Evolutionary conservation across 2,113 vertebrate species (phyloP).

Genomic region (Hoplias malabaricus): DNA sequence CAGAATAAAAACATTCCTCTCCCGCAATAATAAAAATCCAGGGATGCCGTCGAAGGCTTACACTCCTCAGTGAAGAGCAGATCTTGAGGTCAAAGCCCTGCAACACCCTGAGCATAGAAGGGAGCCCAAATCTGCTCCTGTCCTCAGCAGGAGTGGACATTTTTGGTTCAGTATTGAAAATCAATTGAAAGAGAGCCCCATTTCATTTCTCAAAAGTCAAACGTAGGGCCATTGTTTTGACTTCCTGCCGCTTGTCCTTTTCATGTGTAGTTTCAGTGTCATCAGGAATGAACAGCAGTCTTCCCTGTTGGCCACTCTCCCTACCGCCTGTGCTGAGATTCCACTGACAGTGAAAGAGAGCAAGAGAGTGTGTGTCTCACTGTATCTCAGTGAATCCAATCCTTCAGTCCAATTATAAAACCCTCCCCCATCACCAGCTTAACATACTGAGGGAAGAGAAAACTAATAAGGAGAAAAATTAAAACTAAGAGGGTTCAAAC

Average conservation of each 20-base stretch:
- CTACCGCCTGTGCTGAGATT: neutral
- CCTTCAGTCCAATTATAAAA: too few relatives aligned
- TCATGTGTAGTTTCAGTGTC: neutral
- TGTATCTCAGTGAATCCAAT: too few relatives aligned
- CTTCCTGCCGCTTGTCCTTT: neutral
- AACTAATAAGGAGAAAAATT: too few relatives aligned
- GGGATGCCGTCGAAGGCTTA: neutral
- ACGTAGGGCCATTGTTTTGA: neutral
- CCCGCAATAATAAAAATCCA: conserved; percentile 34
- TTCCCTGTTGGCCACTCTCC: neutral
- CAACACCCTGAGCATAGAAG: neutral
- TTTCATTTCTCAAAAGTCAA: neutral
- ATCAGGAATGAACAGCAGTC: neutral
- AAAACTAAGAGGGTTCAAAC: too few relatives aligned
- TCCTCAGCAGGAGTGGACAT: neutral
- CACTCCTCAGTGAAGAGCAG: too few relatives aligned
- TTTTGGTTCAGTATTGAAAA: neutral
- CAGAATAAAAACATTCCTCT: conserved; percentile 27
- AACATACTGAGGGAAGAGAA: too few relatives aligned
- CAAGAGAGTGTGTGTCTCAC: neutral
- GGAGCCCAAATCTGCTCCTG: neutral
- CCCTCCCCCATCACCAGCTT: too few relatives aligned
- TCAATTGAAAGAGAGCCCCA: neutral
- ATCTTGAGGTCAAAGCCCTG: conserved; percentile 10
- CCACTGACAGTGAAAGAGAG: neutral